Percentiles rank a stretch among this genome's conserved stretches.
Conservation (phyloP, 2,888 invertebrate species). For the Phyllotreta cruciferae region DNA sequence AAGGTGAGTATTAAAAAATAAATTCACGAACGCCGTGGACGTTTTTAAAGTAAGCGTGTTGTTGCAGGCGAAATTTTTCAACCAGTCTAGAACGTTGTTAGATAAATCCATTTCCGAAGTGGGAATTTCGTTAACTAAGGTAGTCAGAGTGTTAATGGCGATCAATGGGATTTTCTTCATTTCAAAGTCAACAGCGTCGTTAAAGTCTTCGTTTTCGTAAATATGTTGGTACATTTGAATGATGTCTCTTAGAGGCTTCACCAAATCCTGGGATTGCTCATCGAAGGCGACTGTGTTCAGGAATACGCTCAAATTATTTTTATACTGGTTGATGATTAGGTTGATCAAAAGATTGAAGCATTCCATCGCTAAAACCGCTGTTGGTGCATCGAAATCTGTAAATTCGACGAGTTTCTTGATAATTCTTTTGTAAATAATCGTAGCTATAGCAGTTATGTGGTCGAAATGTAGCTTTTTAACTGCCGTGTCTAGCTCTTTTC, state of each 20-base stretch:
- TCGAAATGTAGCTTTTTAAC: conserved; percentile 51
- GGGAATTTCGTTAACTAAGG: conserved; percentile 49
- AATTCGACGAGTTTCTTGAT: conserved; percentile 64
- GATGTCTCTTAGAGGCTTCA: conserved; percentile 39
- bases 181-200: conserved; percentile 52
- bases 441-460: conserved; percentile 56
- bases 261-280: conserved; percentile 21
- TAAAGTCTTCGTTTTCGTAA: conserved; percentile 53
- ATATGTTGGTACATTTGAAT: conserved; percentile 53
- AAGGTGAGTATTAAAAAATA: conserved; percentile 55
- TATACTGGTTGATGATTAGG: conserved; percentile 54
- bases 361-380: conserved; percentile 66
- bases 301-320: conserved; percentile 58
- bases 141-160: conserved; percentile 50
- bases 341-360: conserved; percentile 64
- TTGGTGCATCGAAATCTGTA: conserved; percentile 65
- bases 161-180: conserved; percentile 52
- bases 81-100: conserved; percentile 53
- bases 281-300: conserved; percentile 51
- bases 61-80: conserved; percentile 54
- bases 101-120: conserved; percentile 26
- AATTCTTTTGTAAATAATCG: conserved; percentile 58
- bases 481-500: conserved; percentile 53
- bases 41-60: conserved; percentile 51
- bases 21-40: conserved; percentile 52